Conservation (phyloP, 2,113 vertebrate species). For the Phoenicopterus ruber region DNA sequence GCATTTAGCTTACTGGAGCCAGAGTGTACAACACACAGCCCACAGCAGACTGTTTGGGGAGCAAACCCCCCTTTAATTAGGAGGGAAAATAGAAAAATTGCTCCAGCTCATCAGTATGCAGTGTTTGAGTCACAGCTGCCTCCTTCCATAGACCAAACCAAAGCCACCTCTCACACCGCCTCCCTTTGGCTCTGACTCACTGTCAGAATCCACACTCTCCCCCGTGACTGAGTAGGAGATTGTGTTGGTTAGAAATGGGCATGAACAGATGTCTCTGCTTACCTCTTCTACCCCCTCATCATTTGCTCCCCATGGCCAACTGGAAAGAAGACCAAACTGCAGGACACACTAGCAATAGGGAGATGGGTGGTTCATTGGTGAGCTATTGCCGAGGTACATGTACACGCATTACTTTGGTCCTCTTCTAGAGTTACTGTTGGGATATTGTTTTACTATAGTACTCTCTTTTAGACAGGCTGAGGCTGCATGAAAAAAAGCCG, state of each 20-base stretch:
- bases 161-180: slow-evolving; percentile 13
- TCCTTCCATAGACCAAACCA: neutral
- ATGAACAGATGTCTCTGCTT: slow-evolving; percentile 49
- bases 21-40: neutral
- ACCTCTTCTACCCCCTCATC: neutral
- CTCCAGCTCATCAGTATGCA: neutral
- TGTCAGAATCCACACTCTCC: neutral
- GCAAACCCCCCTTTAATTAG: neutral
- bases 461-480: neutral
- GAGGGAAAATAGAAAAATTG: neutral
- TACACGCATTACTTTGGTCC: neutral
- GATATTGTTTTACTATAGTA: neutral
- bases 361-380: neutral
- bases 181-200: slow-evolving; percentile 44
- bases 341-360: neutral
- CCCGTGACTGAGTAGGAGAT: slow-evolving; percentile 33
- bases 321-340: neutral
- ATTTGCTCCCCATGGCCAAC: neutral
- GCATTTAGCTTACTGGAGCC: neutral
- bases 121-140: slow-evolving; percentile 12
- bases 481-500: neutral
- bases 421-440: neutral
- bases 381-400: fast-evolving
- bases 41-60: neutral
- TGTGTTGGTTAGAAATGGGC: slow-evolving; percentile 28